Percentiles rank a stretch among this genome's conserved stretches.
Evolutionary conservation across 2,888 invertebrate genomes (phyloP).

Genomic region (Belgica antarctica): DNA sequence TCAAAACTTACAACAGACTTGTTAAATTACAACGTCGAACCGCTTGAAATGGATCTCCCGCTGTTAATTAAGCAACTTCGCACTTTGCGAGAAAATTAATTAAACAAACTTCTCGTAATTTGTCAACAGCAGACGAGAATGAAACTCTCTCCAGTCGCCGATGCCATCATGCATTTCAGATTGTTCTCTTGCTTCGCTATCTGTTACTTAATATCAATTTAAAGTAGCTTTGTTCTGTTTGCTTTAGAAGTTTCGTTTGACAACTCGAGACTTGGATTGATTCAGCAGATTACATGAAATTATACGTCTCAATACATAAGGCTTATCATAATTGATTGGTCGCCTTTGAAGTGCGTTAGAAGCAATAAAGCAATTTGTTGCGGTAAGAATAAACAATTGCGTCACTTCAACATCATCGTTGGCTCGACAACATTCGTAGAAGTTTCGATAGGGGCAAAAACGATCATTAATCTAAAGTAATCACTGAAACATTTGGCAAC

Average conservation of each 20-base stretch:
- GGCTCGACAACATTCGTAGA: neutral
- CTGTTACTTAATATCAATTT: constrained; percentile 4
- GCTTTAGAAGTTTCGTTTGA: neutral
- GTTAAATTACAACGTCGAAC: too few species aligned
- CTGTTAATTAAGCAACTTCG: too few species aligned
- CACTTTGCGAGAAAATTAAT: too few species aligned
- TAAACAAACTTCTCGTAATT: too few species aligned
- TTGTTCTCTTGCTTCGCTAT: neutral
- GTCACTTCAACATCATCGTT: neutral
- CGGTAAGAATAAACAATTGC: neutral
- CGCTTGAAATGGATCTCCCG: too few species aligned
- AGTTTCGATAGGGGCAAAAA: too few species aligned
- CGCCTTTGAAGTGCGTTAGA: constrained; percentile 10
- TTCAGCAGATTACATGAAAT: neutral
- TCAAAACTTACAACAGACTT: too few species aligned
- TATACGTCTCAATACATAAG: neutral
- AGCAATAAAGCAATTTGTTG: neutral
- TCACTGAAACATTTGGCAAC: too few species aligned
- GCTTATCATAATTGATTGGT: constrained; percentile 15
- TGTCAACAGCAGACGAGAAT: too few species aligned
- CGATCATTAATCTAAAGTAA: too few species aligned
- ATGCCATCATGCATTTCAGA: neutral
- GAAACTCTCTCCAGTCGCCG: too few species aligned
- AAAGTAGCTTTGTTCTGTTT: neutral
- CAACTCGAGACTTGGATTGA: neutral